Evolutionary conservation across 1,140 invertebrate genomes (phyloP).

Genomic region (Eumeta japonica): DNA sequence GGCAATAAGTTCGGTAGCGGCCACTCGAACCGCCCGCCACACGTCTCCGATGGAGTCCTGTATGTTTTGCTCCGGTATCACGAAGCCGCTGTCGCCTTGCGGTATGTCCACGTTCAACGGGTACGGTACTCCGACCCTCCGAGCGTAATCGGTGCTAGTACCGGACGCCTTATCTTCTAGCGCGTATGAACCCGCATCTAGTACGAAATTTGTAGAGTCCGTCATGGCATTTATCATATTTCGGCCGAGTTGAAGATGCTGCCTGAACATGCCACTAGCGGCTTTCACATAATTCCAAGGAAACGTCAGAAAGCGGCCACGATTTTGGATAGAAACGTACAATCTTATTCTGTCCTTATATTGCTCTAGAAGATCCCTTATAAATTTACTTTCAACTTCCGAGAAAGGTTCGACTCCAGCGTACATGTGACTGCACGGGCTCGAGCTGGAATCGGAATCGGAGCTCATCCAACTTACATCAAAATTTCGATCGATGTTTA

Average conservation of each 20-base stretch:
- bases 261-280: conserved; percentile 36
- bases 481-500: conserved; percentile 40
- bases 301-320: conserved; percentile 31
- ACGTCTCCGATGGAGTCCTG: conserved; percentile 23
- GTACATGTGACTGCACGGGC: conserved; percentile 36
- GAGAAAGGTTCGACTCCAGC: conserved; percentile 26
- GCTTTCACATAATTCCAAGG: conserved; percentile 40
- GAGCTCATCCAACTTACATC: conserved; percentile 28
- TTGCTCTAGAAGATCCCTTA: conserved; percentile 19
- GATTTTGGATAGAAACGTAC: conserved; percentile 37
- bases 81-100: conserved; percentile 20
- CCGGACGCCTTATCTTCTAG: conserved; percentile 31
- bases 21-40: conserved; percentile 26
- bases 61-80: conserved; percentile 29
- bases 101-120: conserved; percentile 30
- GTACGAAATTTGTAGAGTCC: conserved; percentile 15
- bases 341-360: conserved; percentile 18
- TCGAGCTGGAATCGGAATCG: conserved; percentile 31
- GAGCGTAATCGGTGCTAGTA: conserved; percentile 31
- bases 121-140: conserved; percentile 21
- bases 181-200: conserved; percentile 23
- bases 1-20: conserved; percentile 10
- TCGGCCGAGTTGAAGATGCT: conserved; percentile 26
- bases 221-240: conserved; percentile 25
- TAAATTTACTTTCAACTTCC: conserved; percentile 27